Evolutionary conservation across 2,888 invertebrate species (phyloP), one percentile per base, ranked within the genome.

Genomic region (Drosophila subquinaria): DNA sequence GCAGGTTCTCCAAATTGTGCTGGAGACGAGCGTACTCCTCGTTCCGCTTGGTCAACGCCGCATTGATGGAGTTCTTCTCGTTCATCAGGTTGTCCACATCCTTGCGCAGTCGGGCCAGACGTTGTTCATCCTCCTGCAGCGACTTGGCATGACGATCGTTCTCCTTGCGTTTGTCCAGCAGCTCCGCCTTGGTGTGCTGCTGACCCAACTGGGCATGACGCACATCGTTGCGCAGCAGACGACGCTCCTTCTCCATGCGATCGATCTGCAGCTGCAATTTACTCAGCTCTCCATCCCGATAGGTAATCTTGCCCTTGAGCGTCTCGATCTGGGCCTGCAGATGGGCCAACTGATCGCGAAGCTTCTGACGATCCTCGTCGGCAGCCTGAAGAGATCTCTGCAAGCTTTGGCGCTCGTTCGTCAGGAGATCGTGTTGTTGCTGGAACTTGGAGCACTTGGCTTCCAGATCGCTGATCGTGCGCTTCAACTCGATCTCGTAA

Each of bases 1-100:
- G 95, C 64, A 97, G 93, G 65, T 97, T 96, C 69, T 96, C 95
- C 70, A 97, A 95, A 93, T 97, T 96, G 92, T 96, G 96, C 82
- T 96, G 96, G 20, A 97, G 94, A 47, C 96, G 93, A 0, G 95
- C 94, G 55, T 97, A 94, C 93, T 98, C 97, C 82, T 97, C 97
- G 90, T 97, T 97, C 76, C 97, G 94, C 47, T 97, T 94, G 59
- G 97, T 96, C 15, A 98, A 93, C 89, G 97, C 96, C 0, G 96
- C 96, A 0, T 96, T 96, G 1, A 98, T 94, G 52, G 97, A 95
- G 90, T 97, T 97, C 38, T 97, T 94, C 89, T 97, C 97, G 88
- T 95, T 95, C 93, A 95, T 94, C 73, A 96, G 92, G 47, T 95
- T 95, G 76, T 97, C 96, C 48, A 97, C 93, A 80, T 97, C 96